Evolutionary conservation across 2,888 invertebrate genomes (phyloP).

Genomic region (Drosophila melanosoma): DNA sequence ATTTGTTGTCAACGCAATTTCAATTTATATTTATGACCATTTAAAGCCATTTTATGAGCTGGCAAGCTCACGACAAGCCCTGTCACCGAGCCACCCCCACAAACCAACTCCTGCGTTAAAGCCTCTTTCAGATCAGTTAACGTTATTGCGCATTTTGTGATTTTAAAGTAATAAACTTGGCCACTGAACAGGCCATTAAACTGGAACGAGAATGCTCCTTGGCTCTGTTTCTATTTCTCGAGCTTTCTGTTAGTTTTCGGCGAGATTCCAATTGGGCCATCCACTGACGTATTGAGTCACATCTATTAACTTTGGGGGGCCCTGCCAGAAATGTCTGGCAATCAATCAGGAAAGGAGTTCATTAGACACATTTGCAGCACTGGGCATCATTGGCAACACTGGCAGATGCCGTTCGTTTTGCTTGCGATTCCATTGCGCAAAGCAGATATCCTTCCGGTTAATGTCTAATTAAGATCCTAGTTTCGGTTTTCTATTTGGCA

Average conservation of each 20-base stretch:
- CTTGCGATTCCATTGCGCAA: conserved; percentile 30
- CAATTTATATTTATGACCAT: conserved; percentile 79
- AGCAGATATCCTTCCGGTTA: conserved; percentile 50
- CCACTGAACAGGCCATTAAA: conserved; percentile 66
- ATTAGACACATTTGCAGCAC: conserved; percentile 66
- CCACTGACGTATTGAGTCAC: conserved; percentile 69
- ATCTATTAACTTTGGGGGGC: conserved; percentile 57
- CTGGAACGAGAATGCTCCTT: not conserved
- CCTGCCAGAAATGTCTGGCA: conserved; percentile 63
- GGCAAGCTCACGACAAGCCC: conserved; percentile 40
- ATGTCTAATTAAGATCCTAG: conserved; percentile 64
- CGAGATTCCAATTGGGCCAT: conserved; percentile 31
- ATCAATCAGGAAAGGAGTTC: conserved; percentile 75
- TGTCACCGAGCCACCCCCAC: not conserved
- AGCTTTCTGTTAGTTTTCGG: conserved; percentile 62
- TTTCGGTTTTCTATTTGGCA: conserved; percentile 44
- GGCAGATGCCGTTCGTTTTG: not conserved
- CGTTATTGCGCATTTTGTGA: conserved; percentile 67
- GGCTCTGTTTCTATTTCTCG: conserved; percentile 11
- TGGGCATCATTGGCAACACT: conserved; percentile 13
- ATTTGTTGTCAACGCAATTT: conserved; percentile 72
- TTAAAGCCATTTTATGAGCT: conserved; percentile 77
- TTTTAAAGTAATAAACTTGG: conserved; percentile 76
- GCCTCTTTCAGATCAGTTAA: conserved; percentile 37
- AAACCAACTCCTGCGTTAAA: not conserved